Evolutionary conservation across 2,888 invertebrate genomes (phyloP).

Genomic region (Lucinisca nassula): DNA sequence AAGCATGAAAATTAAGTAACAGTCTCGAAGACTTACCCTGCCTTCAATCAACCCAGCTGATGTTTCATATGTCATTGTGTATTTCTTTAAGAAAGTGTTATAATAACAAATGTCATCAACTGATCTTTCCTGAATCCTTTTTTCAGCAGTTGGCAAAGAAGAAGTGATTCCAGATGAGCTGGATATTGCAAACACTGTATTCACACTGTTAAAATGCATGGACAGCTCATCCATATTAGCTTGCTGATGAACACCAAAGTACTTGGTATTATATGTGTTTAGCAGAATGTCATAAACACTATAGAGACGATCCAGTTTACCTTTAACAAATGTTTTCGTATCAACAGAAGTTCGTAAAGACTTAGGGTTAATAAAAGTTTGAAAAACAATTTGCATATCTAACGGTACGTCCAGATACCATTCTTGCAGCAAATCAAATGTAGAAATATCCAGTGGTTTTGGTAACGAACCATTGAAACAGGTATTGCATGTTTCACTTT

Average conservation of each 20-base stretch:
- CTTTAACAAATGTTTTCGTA: not conserved
- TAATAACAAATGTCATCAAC: slow-evolving; percentile 45
- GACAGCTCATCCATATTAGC: slow-evolving; percentile 41
- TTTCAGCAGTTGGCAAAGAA: slow-evolving; percentile 30
- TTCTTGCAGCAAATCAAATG: no score
- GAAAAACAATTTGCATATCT: slow-evolving; percentile 35
- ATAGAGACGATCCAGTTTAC: slow-evolving; percentile 38
- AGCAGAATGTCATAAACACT: slow-evolving; percentile 34
- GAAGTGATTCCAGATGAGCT: slow-evolving; percentile 28
- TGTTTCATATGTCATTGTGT: slow-evolving; percentile 6
- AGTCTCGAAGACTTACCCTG: slow-evolving; percentile 18
- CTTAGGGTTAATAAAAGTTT: slow-evolving; percentile 30
- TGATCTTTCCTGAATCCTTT: slow-evolving; percentile 21
- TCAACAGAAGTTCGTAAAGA: not conserved
- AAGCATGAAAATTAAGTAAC: slow-evolving; percentile 43
- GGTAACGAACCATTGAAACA: no score
- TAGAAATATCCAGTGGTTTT: no score
- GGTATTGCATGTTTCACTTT: no score
- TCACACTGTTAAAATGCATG: slow-evolving; percentile 37
- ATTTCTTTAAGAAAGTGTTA: slow-evolving; percentile 51
- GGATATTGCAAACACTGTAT: slow-evolving; percentile 52
- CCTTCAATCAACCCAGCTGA: not conserved
- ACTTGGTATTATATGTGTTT: slow-evolving; percentile 43
- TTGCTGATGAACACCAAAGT: slow-evolving; percentile 43
- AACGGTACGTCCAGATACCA: slow-evolving; percentile 42